Base-by-base conservation (phyloP, 2,797 vertebrate species). In the Micromesistius poutassou region DNA sequence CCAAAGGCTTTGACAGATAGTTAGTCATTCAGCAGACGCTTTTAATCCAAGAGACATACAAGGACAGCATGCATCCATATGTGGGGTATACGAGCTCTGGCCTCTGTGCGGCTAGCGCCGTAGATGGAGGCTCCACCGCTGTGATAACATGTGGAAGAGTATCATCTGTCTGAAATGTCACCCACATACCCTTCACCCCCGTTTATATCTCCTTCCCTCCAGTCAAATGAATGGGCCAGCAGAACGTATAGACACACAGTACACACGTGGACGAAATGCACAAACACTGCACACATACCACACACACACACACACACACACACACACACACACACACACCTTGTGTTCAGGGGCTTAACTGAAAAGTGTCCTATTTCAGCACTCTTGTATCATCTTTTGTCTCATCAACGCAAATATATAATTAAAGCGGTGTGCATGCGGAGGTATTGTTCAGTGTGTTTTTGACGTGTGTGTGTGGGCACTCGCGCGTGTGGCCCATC, bases 131-230 rank as follows among this genome's bases (percentile, higher is more conserved):
- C 66, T 77, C 19, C 4, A 19, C 50, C 4, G 70, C 76, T 85
- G 81, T 77, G 83, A 84, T 80, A 77, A 83, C 50, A 86, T 83
- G 84, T 78, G 75, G 77, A 82, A 78, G 78, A 82, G 81, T 81
- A 78, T 79, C 80, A 79, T 88, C 84, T 83, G 78, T 85, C 75
- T 84, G 82, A 87, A 81, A 90, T 83, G 83, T 76, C 87, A 76
- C 89, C 85, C 84, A 78, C 66, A 75, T 28, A 83, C 30, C 81
- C 77, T 84, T 80, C 74, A 88, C 81, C 79, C 50, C 80, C 80
- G 82, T 78, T 75, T 35, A 73, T 85, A 80, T 75, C 72, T 66
- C 74, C 78, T 74, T 50, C 72, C 78, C 72, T 19, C 5, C 5
- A 55, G 50, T 55, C 50, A 55, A 55, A 55, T 55, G 16, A 55